Conservation (phyloP, 2,888 invertebrate species). For the Tetramorium bicarinatum region DNA sequence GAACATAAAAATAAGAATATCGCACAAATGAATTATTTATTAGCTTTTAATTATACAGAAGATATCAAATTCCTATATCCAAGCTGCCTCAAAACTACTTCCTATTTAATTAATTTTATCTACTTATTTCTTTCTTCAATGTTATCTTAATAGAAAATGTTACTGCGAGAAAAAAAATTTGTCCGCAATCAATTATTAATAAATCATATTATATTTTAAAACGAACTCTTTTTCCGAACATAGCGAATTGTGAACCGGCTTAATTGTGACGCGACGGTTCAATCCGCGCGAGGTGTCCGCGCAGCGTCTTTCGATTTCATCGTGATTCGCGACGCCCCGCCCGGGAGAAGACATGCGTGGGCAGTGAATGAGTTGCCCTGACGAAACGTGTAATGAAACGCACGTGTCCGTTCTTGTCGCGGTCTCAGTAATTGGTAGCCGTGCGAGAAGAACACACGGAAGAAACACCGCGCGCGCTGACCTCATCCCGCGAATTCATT, state of each 20-base stretch:
- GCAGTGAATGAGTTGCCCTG: constrained; percentile 7
- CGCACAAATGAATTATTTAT: not conserved
- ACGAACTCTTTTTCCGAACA: not conserved
- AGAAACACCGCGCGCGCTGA: not conserved
- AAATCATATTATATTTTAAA: not conserved
- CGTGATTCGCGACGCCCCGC: constrained; percentile 24
- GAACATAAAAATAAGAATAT: not conserved
- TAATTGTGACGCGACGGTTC: constrained; percentile 18
- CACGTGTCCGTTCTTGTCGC: constrained; percentile 22
- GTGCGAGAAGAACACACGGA: not conserved
- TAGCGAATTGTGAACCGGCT: not conserved
- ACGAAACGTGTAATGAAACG: constrained; percentile 31
- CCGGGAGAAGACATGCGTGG: not conserved
- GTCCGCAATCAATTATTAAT: not conserved
- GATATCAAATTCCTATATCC: not conserved
- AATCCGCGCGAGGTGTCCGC: not conserved
- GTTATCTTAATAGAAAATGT: not conserved
- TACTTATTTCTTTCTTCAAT: not conserved
- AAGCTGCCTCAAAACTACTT: not conserved
- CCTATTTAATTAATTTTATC: not conserved
- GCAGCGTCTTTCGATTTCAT: constrained; percentile 18
- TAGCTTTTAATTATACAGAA: not conserved
- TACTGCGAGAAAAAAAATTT: not conserved
- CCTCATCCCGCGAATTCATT: not conserved
- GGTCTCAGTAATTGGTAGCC: constrained; percentile 29